Evolutionary conservation across 2,888 invertebrate genomes (phyloP).

Genomic region (Tinea trinotella): DNA sequence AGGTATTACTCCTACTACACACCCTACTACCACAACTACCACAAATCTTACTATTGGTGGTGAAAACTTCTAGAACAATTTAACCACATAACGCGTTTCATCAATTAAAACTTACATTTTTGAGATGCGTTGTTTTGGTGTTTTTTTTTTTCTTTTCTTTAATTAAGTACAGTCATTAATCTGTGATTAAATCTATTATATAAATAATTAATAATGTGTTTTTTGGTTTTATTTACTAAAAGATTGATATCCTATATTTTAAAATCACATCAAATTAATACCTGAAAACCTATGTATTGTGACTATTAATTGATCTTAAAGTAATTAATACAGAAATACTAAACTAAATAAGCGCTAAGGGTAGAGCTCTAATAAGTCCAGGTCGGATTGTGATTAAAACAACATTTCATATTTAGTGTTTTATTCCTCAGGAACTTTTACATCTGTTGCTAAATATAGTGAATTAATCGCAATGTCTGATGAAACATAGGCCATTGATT

Average conservation of each 20-base stretch:
- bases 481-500: conserved; percentile 64
- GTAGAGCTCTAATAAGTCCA: too few relatives aligned
- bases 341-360: too few relatives aligned
- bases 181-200: conserved; percentile 1
- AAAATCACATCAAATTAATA: too few relatives aligned
- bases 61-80: not conserved
- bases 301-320: too few relatives aligned
- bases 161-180: not conserved
- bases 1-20: conserved; percentile 22
- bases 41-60: conserved; percentile 21
- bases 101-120: not conserved
- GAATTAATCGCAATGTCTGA: conserved; percentile 65
- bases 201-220: not conserved
- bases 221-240: too few relatives aligned
- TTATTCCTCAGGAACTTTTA: conserved; percentile 23
- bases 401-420: not conserved
- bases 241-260: too few relatives aligned
- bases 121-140: conserved; percentile 14
- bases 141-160: not conserved
- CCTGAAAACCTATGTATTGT: too few relatives aligned
- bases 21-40: conserved; percentile 21
- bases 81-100: conserved; percentile 1
- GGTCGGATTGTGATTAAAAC: too few relatives aligned
- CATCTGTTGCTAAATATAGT: conserved; percentile 59
- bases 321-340: too few relatives aligned